Percentiles rank a stretch among this genome's conserved stretches.
Conservation (phyloP, 2,797 vertebrate species). For the Eulemur albifrons region DNA sequence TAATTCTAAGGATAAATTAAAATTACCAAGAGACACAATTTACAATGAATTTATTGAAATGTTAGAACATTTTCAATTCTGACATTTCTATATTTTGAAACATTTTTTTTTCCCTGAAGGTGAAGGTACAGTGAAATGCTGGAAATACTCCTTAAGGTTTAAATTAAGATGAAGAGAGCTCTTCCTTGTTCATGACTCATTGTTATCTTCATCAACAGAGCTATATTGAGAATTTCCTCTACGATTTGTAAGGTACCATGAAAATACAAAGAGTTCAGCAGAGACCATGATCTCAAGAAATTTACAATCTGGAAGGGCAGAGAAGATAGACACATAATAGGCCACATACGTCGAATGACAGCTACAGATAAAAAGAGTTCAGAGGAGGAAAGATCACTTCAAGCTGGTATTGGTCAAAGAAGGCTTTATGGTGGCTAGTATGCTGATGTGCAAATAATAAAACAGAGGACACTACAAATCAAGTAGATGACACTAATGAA, state of each 20-base stretch:
- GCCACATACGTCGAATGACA: neutral
- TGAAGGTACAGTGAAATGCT: neutral
- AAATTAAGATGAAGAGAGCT: neutral
- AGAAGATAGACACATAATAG: neutral
- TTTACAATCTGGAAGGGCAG: neutral
- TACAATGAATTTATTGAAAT: neutral
- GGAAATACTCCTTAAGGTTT: neutral
- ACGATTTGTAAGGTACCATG: neutral
- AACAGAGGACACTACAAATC: neutral
- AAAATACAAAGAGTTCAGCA: neutral
- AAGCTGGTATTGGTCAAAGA: neutral
- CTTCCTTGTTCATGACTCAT: neutral
- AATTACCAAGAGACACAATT: neutral
- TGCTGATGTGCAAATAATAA: neutral
- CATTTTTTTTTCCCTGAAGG: neutral
- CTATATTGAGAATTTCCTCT: neutral
- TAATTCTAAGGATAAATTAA: constrained; percentile 21
- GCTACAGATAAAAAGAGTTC: neutral
- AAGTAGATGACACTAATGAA: neutral
- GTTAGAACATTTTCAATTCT: neutral
- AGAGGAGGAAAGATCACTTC: neutral
- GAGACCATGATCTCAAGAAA: neutral
- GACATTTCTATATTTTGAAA: neutral
- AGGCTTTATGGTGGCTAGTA: neutral
- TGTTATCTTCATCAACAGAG: neutral